These are phyloP conservation scores for Deroptyus accipitrinus DNA, from an alignment of 2,113 vertebrate species.

Conservation along the genomic window DNA sequence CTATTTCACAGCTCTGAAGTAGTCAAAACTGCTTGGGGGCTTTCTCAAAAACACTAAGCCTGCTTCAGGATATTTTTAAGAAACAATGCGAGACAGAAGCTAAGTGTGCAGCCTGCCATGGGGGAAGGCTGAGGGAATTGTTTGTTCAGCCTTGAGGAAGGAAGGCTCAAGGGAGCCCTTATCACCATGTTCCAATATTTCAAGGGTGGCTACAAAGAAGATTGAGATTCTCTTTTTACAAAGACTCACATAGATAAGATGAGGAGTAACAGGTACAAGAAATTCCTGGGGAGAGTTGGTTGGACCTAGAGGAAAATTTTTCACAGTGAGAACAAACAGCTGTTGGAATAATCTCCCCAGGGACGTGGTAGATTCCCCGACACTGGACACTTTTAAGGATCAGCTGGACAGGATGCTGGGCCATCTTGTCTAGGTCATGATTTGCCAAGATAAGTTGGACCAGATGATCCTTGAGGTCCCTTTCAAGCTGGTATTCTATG, in stretches of 20 bases:
- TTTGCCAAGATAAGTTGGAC: background rate
- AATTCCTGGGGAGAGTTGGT: background rate
- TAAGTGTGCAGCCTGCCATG: background rate
- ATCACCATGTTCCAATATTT: background rate
- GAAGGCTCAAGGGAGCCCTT: background rate
- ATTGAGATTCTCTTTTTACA: background rate
- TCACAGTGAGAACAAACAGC: background rate
- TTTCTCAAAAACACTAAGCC: background rate
- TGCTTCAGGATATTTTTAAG: background rate
- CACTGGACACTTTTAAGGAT: background rate
- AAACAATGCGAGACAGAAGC: background rate
- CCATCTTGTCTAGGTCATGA: background rate
- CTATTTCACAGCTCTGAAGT: background rate
- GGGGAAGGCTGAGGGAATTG: background rate
- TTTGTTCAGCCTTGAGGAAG: background rate
- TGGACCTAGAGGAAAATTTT: background rate
- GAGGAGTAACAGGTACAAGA: background rate
- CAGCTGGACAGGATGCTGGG: background rate
- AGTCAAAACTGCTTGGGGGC: background rate
- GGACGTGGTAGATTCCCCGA: background rate
- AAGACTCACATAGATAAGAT: background rate
- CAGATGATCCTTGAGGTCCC: background rate
- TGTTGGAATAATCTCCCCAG: background rate
- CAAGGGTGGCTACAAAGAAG: background rate
- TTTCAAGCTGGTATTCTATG: background rate